phyloP scores from a whole-genome alignment of 2,888 invertebrate species.

The Ametastegia equiseti region DNA sequence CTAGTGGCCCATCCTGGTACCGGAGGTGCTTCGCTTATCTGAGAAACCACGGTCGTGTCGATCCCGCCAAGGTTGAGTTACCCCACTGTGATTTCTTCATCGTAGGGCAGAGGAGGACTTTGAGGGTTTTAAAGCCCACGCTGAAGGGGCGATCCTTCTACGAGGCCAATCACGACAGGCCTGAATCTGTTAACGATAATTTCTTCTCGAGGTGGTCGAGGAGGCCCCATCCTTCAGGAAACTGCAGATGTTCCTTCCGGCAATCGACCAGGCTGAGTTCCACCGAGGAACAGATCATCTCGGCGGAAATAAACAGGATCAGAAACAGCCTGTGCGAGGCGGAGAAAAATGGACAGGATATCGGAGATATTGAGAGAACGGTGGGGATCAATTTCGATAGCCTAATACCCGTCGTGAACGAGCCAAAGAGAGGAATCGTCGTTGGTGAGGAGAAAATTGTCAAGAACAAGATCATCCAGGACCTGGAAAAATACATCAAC shows the following conservation, averaged over 20 bases:
- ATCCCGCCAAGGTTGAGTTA: conserved; percentile 66
- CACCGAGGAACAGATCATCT: conserved; percentile 64
- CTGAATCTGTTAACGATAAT: conserved; percentile 70
- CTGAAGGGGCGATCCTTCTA: conserved; percentile 64
- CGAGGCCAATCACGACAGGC: conserved; percentile 62
- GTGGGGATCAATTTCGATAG: conserved; percentile 63
- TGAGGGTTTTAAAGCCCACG: conserved; percentile 66
- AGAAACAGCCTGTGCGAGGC: conserved; percentile 70
- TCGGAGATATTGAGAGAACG: conserved; percentile 66
- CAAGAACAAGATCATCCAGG: conserved; percentile 69
- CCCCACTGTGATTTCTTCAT: conserved; percentile 71
- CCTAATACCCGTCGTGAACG: conserved; percentile 44
- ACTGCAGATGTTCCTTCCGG: conserved; percentile 71
- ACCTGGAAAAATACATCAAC: conserved; percentile 71
- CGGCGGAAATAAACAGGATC: conserved; percentile 69
- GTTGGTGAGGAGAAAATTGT: conserved; percentile 55
- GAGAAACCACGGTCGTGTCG: conserved; percentile 68
- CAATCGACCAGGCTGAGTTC: conserved; percentile 64
- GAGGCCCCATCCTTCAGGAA: conserved; percentile 69
- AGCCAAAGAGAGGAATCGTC: conserved; percentile 14
- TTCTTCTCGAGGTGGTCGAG: conserved; percentile 70
- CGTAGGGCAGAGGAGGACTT: conserved; percentile 67
- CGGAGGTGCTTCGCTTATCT: conserved; percentile 65
- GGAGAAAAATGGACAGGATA: conserved; percentile 64
- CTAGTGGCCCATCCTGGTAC: conserved; percentile 62